Conservation (phyloP, 2,888 invertebrate species). For the Piscicola geometra region DNA sequence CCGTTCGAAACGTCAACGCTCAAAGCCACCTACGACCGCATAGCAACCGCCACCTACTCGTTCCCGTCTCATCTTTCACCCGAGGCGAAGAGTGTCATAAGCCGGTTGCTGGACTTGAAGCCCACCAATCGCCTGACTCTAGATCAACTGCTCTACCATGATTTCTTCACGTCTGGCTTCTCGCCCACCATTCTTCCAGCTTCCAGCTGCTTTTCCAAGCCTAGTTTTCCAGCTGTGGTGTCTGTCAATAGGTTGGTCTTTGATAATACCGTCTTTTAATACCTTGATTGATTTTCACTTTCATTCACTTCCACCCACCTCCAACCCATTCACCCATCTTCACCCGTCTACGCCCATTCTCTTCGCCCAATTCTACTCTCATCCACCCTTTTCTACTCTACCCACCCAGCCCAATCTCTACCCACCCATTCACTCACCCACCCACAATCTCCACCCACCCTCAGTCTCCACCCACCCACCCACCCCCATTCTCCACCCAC, state of each 20-base stretch:
- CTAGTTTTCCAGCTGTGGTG: conserved; percentile 51
- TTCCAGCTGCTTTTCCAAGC: conserved; percentile 59
- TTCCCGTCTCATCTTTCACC: conserved; percentile 55
- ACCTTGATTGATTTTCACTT: too few species aligned
- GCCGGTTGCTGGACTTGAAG: conserved; percentile 67
- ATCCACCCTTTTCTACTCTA: too few species aligned
- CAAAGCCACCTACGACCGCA: conserved; percentile 61
- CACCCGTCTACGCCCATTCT: too few species aligned
- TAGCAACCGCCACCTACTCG: conserved; percentile 58
- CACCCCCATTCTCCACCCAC: too few species aligned
- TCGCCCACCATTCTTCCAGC: conserved; percentile 58
- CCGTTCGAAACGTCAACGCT: conserved; percentile 63
- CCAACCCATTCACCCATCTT: too few species aligned
- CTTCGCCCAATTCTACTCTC: too few species aligned
- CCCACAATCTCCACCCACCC: too few species aligned
- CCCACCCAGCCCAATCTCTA: too few species aligned
- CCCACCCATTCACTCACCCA: too few species aligned
- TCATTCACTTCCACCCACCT: too few species aligned
- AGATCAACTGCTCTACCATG: conserved; percentile 69
- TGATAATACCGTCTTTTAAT: too few species aligned
- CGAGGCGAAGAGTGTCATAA: conserved; percentile 65
- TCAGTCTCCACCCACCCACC: too few species aligned
- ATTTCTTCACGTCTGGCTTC: conserved; percentile 61
- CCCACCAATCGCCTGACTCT: conserved; percentile 77
- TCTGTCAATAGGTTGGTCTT: background rate